phyloP scores from a whole-genome alignment of 2,113 vertebrate species.

The Perca schrenkii region DNA sequence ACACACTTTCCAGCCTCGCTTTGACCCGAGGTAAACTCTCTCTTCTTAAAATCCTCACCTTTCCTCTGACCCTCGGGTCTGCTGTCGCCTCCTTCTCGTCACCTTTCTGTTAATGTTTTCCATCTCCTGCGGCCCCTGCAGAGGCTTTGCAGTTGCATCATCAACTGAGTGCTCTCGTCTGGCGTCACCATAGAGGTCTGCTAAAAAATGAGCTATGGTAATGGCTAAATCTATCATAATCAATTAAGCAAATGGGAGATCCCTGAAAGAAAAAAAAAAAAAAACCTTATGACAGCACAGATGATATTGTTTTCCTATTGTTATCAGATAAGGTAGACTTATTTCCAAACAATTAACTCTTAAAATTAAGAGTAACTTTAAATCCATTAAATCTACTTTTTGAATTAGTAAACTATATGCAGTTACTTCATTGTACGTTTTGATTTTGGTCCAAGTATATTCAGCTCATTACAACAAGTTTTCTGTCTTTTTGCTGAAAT shows the following conservation, averaged over 20 bases:
- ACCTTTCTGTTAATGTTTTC: slow-evolving; percentile 19
- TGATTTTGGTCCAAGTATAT: background rate
- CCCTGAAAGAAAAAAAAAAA: background rate
- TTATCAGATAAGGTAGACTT: background rate
- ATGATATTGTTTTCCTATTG: background rate
- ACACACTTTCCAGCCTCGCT: slow-evolving; percentile 41
- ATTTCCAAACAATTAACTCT: background rate
- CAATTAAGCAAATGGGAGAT: background rate
- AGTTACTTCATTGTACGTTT: background rate
- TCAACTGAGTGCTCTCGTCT: background rate
- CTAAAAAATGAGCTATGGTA: background rate
- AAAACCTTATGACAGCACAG: background rate
- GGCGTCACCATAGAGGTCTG: slow-evolving; percentile 1
- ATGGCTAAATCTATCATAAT: background rate
- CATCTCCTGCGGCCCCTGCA: background rate
- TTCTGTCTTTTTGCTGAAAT: background rate
- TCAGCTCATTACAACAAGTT: background rate
- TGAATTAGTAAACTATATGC: background rate
- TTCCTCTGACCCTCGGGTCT: slow-evolving; percentile 1
- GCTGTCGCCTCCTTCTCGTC: slow-evolving; percentile 2
- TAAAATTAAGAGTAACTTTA: background rate
- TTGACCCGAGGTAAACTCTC: slow-evolving; percentile 32
- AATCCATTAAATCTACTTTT: background rate
- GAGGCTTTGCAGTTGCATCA: slow-evolving; percentile 23
- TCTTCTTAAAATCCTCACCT: slow-evolving; percentile 12